Conservation (phyloP, 2,888 invertebrate genomes). For the Alcis repandata region DNA sequence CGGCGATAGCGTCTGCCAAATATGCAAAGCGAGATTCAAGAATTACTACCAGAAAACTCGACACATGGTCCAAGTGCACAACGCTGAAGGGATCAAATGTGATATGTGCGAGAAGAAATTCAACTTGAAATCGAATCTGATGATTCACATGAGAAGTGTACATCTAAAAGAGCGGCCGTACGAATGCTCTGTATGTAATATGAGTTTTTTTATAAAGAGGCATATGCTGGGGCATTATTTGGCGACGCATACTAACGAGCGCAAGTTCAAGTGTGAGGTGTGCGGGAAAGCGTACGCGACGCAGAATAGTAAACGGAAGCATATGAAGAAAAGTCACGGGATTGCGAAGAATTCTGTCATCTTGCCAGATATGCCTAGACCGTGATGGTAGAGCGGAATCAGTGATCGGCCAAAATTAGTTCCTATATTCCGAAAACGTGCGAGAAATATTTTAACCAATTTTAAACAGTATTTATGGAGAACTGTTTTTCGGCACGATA, state of each 20-base stretch:
- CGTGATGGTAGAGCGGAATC: neutral
- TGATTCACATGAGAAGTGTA: slow-evolving; percentile 76
- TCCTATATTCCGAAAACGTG: neutral
- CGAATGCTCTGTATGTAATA: slow-evolving; percentile 78
- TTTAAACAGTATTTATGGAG: neutral
- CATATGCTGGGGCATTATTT: slow-evolving; percentile 62
- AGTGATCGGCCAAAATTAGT: slow-evolving; percentile 9
- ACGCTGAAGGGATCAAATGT: slow-evolving; percentile 77
- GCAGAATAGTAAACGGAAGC: slow-evolving; percentile 75
- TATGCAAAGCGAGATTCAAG: slow-evolving; percentile 79
- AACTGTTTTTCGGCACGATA: too few relatives aligned
- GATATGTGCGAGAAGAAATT: slow-evolving; percentile 81
- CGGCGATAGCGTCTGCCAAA: slow-evolving; percentile 79
- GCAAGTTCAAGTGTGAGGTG: slow-evolving; percentile 86
- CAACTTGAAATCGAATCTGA: slow-evolving; percentile 73
- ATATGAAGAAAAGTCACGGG: slow-evolving; percentile 80
- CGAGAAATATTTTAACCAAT: neutral
- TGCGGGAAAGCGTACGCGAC: slow-evolving; percentile 86
- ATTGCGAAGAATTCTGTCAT: slow-evolving; percentile 39
- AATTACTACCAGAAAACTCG: slow-evolving; percentile 81
- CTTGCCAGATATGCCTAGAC: slow-evolving; percentile 31
- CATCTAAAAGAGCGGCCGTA: slow-evolving; percentile 79
- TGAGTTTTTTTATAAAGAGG: slow-evolving; percentile 79
- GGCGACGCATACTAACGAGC: slow-evolving; percentile 82
- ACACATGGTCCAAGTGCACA: slow-evolving; percentile 80